Conservation (phyloP, 2,797 vertebrate genomes). For the Pyrocephalus nanus region DNA sequence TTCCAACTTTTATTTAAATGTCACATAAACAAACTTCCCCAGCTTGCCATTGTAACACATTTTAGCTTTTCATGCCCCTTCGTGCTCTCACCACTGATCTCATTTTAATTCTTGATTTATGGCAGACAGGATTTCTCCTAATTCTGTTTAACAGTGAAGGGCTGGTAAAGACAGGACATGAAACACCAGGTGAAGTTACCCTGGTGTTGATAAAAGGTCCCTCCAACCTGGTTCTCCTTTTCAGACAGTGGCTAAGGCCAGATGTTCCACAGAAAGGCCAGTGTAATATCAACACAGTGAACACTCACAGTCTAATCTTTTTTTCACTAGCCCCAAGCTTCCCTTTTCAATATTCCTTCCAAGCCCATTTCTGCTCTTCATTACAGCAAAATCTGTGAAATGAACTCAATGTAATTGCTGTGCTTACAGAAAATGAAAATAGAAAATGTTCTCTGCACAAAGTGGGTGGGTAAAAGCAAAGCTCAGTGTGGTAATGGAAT, state of each 20-base stretch:
- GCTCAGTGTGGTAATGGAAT: neutral
- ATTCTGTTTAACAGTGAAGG: neutral
- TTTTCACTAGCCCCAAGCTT: neutral
- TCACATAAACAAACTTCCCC: neutral
- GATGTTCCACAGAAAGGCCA: neutral
- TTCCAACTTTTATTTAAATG: neutral
- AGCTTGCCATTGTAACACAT: neutral
- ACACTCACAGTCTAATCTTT: neutral
- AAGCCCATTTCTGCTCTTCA: neutral
- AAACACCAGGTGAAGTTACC: neutral
- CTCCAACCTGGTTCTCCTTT: neutral
- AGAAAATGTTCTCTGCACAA: neutral
- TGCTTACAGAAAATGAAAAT: neutral
- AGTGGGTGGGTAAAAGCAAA: neutral
- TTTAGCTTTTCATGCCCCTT: neutral
- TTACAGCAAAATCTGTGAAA: neutral
- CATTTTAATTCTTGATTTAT: neutral
- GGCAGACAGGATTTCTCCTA: neutral
- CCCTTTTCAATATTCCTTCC: neutral
- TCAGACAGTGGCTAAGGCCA: neutral
- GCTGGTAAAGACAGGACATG: neutral
- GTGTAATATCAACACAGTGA: neutral
- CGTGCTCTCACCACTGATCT: rapidly evolving
- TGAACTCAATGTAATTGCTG: neutral
- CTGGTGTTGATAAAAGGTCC: neutral